Evolutionary conservation across 2,888 invertebrate species (phyloP).

Genomic region (Eilema griseolum): DNA sequence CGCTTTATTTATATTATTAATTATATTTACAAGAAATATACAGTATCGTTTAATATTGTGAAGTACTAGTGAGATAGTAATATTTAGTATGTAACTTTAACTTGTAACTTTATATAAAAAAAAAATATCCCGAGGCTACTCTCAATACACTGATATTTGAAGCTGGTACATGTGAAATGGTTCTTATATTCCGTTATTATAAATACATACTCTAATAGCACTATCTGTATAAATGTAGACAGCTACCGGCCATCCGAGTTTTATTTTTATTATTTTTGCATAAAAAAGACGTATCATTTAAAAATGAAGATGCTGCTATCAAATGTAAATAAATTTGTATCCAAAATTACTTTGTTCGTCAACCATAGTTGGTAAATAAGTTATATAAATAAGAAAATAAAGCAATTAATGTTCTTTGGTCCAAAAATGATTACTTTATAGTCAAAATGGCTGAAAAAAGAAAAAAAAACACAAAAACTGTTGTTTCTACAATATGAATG

Average conservation of each 20-base stretch:
- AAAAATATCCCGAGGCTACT: neutral
- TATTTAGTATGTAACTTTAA: neutral
- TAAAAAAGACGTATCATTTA: neutral
- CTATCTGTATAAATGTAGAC: neutral
- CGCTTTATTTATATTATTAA: conserved; percentile 34
- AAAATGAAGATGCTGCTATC: neutral
- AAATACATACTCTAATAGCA: neutral
- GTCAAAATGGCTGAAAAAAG: too few relatives aligned
- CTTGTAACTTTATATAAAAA: neutral
- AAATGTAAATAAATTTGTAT: neutral
- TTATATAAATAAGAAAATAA: neutral
- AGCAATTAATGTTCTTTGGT: neutral
- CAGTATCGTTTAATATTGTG: neutral
- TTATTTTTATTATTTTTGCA: neutral
- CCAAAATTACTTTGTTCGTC: neutral
- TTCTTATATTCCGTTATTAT: neutral
- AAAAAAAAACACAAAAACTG: too few relatives aligned
- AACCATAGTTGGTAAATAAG: neutral
- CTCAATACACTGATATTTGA: neutral
- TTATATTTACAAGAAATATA: conserved; percentile 7
- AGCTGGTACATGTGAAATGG: neutral
- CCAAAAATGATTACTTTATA: too few relatives aligned
- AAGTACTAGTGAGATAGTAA: conserved; percentile 13
- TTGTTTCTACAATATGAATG: too few relatives aligned
- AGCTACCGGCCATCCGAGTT: neutral